Conservation (phyloP, 53 echinoderm and acorn worm genomes). For the Astropecten irregularis region DNA sequence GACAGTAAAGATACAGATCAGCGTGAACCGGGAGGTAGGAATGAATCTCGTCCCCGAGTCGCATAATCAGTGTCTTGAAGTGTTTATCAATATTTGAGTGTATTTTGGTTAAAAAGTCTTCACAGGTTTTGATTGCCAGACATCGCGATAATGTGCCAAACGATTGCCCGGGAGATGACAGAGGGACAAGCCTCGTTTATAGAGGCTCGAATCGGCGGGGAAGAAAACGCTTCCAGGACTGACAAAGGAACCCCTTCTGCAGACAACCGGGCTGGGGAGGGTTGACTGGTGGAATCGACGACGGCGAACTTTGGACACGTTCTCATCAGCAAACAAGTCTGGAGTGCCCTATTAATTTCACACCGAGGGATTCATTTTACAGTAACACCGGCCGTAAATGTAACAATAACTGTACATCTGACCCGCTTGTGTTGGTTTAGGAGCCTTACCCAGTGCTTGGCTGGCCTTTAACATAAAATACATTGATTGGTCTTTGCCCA, state of each 20-base stretch:
- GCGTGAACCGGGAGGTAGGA: too few species aligned
- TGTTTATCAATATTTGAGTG: slow-evolving; percentile 12
- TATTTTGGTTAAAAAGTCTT: not conserved
- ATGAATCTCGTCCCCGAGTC: too few species aligned
- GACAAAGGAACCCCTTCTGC: not conserved
- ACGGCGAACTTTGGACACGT: slow-evolving; percentile 46
- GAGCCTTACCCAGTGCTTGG: not conserved
- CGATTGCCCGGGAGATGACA: not conserved
- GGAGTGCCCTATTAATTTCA: slow-evolving; percentile 41
- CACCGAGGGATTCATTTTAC: slow-evolving; percentile 3
- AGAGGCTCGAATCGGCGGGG: too few species aligned
- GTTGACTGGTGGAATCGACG: too few species aligned
- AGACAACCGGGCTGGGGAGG: too few species aligned
- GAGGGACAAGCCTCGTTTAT: not conserved
- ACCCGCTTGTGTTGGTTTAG: slow-evolving; percentile 26
- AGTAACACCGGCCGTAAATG: slow-evolving; percentile 22
- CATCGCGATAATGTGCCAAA: slow-evolving; percentile 1
- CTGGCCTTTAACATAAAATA: too few species aligned
- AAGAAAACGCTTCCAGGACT: not conserved
- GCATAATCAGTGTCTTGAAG: too few species aligned
- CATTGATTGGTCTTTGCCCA: too few species aligned
- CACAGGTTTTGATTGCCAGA: not conserved
- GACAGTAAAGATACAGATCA: too few species aligned
- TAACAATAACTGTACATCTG: slow-evolving; percentile 43
- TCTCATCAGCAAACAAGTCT: slow-evolving; percentile 37